These are phyloP conservation scores for Schizaphis graminum DNA, from an alignment of 2,888 invertebrate species.

Conservation along the genomic window DNA sequence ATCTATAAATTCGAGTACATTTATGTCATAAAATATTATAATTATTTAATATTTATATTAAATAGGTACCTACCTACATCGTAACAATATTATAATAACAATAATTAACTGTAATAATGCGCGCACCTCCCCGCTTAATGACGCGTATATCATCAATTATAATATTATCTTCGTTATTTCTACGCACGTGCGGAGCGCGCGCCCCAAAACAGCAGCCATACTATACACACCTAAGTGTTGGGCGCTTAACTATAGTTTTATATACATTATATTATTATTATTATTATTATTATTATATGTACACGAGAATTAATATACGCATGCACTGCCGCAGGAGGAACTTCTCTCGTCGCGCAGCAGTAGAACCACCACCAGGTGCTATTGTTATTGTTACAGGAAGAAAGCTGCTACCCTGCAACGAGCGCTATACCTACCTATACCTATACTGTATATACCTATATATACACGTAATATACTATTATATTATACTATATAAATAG, in stretches of 20 bases:
- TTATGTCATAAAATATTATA: background rate
- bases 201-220: background rate
- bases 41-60: background rate
- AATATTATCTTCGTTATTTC: background rate
- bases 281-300: background rate
- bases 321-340: conserved; percentile 7
- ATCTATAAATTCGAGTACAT: background rate
- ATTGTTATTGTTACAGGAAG: background rate
- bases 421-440: background rate
- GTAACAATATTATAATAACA: background rate
- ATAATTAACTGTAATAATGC: conserved; percentile 1
- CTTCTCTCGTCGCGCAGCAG: background rate
- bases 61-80: background rate
- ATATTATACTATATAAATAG: background rate
- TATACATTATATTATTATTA: background rate
- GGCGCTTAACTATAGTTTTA: background rate
- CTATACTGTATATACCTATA: background rate
- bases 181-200: background rate
- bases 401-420: background rate
- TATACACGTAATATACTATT: background rate
- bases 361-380: conserved; percentile 19
- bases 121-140: background rate
- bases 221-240: background rate
- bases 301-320: background rate
- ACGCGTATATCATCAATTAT: background rate